These are phyloP conservation scores for Zosterops japonicus DNA, from an alignment of 2,113 vertebrate species.

Conservation along the genomic window DNA sequence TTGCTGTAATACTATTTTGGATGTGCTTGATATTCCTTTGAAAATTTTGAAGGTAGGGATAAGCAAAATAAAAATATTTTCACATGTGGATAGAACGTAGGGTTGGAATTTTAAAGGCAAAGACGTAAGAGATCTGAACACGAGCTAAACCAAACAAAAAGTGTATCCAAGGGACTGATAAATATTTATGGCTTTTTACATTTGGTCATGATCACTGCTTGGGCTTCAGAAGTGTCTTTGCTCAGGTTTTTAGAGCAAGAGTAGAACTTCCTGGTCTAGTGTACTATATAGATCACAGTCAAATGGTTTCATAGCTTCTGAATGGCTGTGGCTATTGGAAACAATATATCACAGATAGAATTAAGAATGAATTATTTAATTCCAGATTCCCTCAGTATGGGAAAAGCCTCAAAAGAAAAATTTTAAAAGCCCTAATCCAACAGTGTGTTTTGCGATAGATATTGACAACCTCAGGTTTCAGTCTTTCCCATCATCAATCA, in stretches of 20 bases:
- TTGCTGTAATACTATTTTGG: neutral
- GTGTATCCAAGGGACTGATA: conserved; percentile 38
- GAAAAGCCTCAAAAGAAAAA: neutral
- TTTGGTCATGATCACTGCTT: neutral
- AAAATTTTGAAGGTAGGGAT: neutral
- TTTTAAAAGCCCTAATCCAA: neutral
- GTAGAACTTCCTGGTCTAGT: neutral
- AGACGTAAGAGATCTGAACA: neutral
- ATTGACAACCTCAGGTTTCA: neutral
- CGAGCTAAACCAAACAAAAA: conserved; percentile 23
- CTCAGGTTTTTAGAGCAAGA: neutral
- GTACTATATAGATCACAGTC: neutral
- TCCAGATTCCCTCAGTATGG: neutral
- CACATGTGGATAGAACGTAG: neutral
- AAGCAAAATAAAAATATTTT: neutral
- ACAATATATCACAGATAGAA: neutral
- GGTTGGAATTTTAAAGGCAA: neutral
- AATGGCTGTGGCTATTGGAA: neutral
- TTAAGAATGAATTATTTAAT: neutral
- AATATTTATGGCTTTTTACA: conserved; percentile 35
- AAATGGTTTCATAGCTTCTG: neutral
- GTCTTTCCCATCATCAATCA: neutral
- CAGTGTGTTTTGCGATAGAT: neutral
- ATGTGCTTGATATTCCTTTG: neutral
- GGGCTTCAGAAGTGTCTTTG: neutral